phyloP scores from a whole-genome alignment of 1,140 invertebrate genomes.

The Brachionus calyciflorus region DNA sequence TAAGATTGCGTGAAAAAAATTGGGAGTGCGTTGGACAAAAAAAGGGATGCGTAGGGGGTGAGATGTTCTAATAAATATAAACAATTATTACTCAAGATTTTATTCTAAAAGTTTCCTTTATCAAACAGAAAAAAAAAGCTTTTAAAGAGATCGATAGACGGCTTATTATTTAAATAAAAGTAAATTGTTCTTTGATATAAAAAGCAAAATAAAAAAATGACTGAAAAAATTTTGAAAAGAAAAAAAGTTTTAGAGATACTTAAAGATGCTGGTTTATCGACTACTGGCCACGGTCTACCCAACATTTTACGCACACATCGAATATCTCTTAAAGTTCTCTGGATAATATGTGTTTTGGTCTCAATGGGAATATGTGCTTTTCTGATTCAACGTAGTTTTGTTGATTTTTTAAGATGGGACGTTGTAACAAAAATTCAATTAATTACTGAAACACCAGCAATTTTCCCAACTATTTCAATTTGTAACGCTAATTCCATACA shows the following conservation, averaged over 20 bases:
- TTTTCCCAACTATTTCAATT: slow-evolving; percentile 26
- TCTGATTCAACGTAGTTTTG: background rate
- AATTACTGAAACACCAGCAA: background rate
- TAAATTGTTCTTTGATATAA: too few species aligned
- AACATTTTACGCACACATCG: background rate
- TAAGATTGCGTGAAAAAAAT: too few species aligned
- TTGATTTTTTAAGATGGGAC: background rate
- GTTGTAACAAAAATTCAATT: slow-evolving; percentile 31
- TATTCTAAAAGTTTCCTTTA: too few species aligned
- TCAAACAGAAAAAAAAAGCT: too few species aligned
- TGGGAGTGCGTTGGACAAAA: too few species aligned
- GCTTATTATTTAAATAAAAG: too few species aligned
- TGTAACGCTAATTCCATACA: background rate
- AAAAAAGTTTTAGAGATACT: background rate
- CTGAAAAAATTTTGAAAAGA: too few species aligned
- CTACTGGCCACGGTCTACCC: background rate
- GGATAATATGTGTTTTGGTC: background rate
- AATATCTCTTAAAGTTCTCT: background rate
- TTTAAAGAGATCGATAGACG: too few species aligned
- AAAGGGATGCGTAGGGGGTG: too few species aligned
- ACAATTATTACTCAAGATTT: too few species aligned
- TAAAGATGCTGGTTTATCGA: background rate
- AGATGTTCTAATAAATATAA: too few species aligned
- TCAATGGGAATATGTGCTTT: background rate
- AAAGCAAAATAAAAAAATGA: too few species aligned